A percentile compares a stretch with the other conserved stretches of the same genome.
These are phyloP conservation scores for Zootoca vivipara DNA, from an alignment of 2,113 vertebrate species.

Conservation along the genomic window DNA sequence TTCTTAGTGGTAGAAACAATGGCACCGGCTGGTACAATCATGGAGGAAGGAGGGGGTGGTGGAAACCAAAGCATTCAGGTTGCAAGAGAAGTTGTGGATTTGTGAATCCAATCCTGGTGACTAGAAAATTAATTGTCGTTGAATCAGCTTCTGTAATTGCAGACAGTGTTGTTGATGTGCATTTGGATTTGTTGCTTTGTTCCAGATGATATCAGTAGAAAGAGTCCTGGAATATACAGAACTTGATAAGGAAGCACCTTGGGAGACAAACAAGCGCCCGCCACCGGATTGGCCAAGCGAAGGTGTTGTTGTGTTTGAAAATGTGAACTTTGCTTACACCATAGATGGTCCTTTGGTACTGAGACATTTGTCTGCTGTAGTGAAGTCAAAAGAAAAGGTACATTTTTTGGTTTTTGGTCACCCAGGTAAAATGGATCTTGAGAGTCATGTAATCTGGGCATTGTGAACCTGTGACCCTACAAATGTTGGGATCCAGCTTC, in stretches of 20 bases:
- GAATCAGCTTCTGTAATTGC: neutral
- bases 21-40: neutral
- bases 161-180: neutral
- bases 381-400: constrained; percentile 91
- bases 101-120: too few relatives aligned
- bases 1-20: neutral
- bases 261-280: constrained; percentile 85
- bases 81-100: neutral
- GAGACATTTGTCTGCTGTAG: constrained; percentile 86
- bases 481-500: neutral
- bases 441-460: neutral
- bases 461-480: neutral
- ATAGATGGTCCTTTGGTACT: constrained; percentile 85
- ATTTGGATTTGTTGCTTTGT: constrained; percentile 5
- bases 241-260: constrained; percentile 91
- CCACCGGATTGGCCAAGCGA: constrained; percentile 85
- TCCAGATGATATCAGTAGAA: constrained; percentile 96
- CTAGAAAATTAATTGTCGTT: neutral
- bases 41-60: too few relatives aligned
- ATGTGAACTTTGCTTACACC: constrained; percentile 90
- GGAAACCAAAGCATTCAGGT: neutral
- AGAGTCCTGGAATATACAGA: constrained; percentile 92
- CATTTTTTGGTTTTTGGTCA: neutral
- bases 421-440: neutral
- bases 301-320: constrained; percentile 88